Conservation (phyloP, 2,797 vertebrate species). For the Aldrovandia affinis region DNA sequence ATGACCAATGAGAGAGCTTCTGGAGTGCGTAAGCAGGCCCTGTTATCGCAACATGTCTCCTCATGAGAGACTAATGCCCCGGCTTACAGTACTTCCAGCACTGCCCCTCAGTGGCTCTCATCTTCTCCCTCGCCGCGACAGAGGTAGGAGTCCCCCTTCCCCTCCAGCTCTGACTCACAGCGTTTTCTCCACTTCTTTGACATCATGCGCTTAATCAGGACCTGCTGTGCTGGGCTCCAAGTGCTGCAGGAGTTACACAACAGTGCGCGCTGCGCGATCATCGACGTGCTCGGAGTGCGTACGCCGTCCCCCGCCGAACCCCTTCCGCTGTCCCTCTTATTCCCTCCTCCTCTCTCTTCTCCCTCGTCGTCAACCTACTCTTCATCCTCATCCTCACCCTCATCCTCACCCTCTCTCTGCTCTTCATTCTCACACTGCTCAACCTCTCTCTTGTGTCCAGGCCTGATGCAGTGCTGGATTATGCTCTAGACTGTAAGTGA, state of each 20-base stretch:
- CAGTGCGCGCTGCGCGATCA: neutral
- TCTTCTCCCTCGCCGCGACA: neutral
- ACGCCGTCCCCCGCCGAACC: neutral
- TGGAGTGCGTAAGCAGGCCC: neutral
- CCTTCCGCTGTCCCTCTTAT: neutral
- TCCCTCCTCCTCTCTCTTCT: neutral
- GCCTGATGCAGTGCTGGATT: no score
- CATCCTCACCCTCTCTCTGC: neutral
- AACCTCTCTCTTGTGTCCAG: neutral
- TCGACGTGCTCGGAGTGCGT: neutral
- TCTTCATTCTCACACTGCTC: neutral
- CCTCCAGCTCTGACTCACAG: neutral
- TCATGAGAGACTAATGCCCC: neutral
- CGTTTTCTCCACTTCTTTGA: neutral
- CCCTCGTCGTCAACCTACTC: neutral
- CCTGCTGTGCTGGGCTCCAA: conserved; percentile 5
- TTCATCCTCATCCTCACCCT: neutral
- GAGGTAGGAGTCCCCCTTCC: neutral
- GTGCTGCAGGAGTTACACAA: conserved; percentile 6
- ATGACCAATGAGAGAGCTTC: neutral
- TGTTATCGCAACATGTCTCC: neutral
- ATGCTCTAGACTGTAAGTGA: no score
- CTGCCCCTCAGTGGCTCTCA: neutral
- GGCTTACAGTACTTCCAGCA: neutral
- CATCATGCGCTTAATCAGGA: neutral